A percentile compares a stretch with the other conserved stretches of the same genome.
Conservation (phyloP, 2,113 vertebrate genomes). For the Spheniscus mendiculus region DNA sequence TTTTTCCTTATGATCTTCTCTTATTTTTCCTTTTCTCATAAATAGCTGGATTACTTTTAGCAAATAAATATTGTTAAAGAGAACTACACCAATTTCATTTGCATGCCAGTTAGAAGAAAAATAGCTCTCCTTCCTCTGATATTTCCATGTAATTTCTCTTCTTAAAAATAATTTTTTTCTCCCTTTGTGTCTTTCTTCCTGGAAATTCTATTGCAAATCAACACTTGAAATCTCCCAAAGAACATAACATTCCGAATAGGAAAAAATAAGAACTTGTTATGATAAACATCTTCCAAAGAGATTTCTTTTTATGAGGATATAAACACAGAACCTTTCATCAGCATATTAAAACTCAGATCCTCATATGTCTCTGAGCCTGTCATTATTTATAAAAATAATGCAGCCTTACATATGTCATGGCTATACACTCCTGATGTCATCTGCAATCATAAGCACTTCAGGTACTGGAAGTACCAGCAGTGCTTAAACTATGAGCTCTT, state of each 20-base stretch:
- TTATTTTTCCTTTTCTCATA: background rate
- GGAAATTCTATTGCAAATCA: background rate
- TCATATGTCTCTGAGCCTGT: background rate
- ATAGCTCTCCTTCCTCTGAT: background rate
- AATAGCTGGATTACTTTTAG: background rate
- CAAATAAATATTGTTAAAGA: background rate
- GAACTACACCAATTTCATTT: background rate
- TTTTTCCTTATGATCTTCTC: background rate
- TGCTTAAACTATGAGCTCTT: background rate
- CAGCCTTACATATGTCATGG: background rate
- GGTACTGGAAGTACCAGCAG: background rate
- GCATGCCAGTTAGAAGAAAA: background rate
- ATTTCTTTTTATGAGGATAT: background rate
- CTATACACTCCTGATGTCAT: background rate
- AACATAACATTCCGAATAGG: background rate
- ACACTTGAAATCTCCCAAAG: background rate
- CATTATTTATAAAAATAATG: background rate
- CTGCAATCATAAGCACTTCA: background rate
- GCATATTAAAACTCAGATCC: background rate
- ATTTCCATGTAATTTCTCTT: background rate
- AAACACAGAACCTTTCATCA: background rate
- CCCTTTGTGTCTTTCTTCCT: background rate
- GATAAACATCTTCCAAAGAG: background rate
- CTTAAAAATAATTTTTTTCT: background rate
- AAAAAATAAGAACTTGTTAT: background rate